Conservation (phyloP, 2,797 vertebrate genomes). For the Falco cherrug region DNA sequence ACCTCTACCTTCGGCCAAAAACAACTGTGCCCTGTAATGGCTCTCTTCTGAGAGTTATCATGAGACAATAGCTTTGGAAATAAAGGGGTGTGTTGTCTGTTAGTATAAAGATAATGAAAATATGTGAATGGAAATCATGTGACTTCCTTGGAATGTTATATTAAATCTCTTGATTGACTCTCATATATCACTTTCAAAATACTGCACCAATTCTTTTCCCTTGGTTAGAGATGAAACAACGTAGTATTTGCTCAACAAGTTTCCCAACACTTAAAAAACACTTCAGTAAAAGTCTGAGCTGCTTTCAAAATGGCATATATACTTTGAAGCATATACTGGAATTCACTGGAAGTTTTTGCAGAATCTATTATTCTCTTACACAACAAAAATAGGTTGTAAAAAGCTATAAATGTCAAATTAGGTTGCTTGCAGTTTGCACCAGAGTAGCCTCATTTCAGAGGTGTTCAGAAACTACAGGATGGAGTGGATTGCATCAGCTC, state of each 20-base stretch:
- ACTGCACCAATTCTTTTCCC: neutral
- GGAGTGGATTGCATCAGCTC: neutral
- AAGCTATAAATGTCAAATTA: neutral
- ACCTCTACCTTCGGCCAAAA: neutral
- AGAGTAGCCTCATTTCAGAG: neutral
- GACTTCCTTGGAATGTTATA: slow-evolving; percentile 16
- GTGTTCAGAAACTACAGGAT: neutral
- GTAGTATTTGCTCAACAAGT: neutral
- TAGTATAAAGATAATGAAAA: slow-evolving; percentile 28
- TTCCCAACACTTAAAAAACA: neutral
- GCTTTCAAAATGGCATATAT: neutral
- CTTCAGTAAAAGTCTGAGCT: neutral
- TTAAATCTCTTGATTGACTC: neutral
- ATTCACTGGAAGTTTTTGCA: neutral
- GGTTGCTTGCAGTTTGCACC: neutral
- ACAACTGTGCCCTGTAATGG: neutral
- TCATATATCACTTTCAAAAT: neutral
- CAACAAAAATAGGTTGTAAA: neutral
- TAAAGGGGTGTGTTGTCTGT: neutral
- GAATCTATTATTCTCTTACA: neutral
- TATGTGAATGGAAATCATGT: slow-evolving; percentile 15
- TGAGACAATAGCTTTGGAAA: slow-evolving; percentile 7
- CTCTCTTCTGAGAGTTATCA: neutral
- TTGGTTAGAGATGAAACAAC: neutral
- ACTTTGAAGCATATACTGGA: neutral